These are phyloP conservation scores for Stichopus horrens DNA, from an alignment of 53 echinoderm and acorn worm species.

Conservation along the genomic window DNA sequence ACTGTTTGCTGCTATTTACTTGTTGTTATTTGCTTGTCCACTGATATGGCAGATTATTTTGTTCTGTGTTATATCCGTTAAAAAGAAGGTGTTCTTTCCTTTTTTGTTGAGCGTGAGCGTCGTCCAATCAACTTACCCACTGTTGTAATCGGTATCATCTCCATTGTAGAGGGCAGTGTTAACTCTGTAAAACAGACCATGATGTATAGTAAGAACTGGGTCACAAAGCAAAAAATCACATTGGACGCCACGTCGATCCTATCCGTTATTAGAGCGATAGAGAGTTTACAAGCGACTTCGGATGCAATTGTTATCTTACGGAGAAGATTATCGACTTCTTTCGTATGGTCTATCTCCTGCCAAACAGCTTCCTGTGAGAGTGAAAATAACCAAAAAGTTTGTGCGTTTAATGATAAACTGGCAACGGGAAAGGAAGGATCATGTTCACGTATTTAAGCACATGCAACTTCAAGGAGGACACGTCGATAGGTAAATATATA, in stretches of 20 bases:
- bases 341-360: background rate
- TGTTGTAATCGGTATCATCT: background rate
- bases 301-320: background rate
- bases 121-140: background rate
- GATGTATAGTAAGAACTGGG: background rate
- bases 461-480: too few relatives aligned
- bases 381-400: background rate
- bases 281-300: background rate
- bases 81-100: too few relatives aligned
- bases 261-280: background rate
- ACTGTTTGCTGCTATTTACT: too few relatives aligned
- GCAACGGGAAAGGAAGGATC: too few relatives aligned
- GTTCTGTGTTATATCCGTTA: too few relatives aligned
- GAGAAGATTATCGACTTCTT: background rate
- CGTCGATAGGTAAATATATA: too few relatives aligned
- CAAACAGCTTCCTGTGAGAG: background rate
- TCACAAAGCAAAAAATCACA: background rate
- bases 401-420: too few relatives aligned
- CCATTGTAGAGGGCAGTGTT: background rate
- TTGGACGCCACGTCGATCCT: slow-evolving; percentile 14
- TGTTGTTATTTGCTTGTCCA: too few relatives aligned
- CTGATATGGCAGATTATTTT: too few relatives aligned
- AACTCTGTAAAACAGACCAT: background rate
- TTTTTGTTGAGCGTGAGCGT: too few relatives aligned
- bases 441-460: too few relatives aligned